Evolutionary conservation across 2,113 vertebrate species (phyloP).

Genomic region (pig (Sus scrofa)): DNA sequence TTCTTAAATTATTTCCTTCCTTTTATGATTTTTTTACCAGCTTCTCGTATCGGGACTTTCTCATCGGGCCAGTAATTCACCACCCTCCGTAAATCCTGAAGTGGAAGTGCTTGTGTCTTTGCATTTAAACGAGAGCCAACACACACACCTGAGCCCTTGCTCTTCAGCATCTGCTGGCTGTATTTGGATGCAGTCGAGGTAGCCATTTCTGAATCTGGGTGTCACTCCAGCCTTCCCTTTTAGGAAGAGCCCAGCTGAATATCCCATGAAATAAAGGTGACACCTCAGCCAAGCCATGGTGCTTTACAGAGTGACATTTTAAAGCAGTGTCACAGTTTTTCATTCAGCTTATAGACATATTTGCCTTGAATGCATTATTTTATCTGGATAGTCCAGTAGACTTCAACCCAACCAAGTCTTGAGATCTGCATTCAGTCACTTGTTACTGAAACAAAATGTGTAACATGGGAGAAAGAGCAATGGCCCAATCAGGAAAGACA

Average conservation of each 20-base stretch:
- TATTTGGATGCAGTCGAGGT: not conserved
- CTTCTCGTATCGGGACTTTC: constrained; percentile 17
- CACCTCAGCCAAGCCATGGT: not conserved
- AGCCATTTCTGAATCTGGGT: not conserved
- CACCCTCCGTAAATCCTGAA: constrained; percentile 7
- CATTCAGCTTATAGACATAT: not conserved
- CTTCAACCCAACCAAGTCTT: not conserved
- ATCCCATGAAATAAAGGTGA: not conserved
- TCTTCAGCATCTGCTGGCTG: not conserved
- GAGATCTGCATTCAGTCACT: not conserved
- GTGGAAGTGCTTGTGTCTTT: constrained; percentile 18
- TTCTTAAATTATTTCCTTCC: constrained; percentile 52
- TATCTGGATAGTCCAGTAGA: not conserved
- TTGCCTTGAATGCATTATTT: not conserved
- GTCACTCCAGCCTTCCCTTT: not conserved
- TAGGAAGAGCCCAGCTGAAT: not conserved
- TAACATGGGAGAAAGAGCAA: not conserved
- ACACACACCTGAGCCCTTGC: constrained; percentile 22
- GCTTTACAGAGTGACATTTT: not conserved
- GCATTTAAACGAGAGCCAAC: not conserved
- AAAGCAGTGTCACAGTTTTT: not conserved
- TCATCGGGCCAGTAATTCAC: constrained; percentile 20
- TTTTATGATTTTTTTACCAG: constrained; percentile 41
- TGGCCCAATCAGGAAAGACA: not conserved
- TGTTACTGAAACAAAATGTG: constrained; percentile 12